phyloP scores from a whole-genome alignment of 2,113 vertebrate genomes.

The Pantherophis guttatus region DNA sequence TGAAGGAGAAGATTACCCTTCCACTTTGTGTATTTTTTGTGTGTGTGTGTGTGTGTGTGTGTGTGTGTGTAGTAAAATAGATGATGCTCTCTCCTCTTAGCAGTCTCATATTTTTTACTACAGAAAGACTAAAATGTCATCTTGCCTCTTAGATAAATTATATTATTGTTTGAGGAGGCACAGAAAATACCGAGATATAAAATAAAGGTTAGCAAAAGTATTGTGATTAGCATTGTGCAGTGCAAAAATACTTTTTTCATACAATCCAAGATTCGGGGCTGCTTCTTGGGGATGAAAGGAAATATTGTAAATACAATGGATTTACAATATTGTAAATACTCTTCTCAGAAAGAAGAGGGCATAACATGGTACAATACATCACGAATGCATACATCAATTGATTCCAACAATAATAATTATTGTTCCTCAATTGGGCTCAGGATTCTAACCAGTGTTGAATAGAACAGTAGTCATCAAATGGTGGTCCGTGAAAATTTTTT shows the following conservation, averaged over 20 bases:
- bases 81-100: constrained; percentile 48
- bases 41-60: not conserved
- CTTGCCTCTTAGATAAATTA: constrained; percentile 58
- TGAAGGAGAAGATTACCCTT: constrained; percentile 50
- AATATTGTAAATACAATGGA: not conserved
- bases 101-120: constrained; percentile 49
- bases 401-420: not conserved
- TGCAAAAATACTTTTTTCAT: not conserved
- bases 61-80: constrained; percentile 26
- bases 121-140: constrained; percentile 60
- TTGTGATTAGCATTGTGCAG: not conserved
- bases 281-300: not conserved
- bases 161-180: constrained; percentile 31
- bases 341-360: not conserved
- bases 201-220: constrained; percentile 42
- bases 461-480: not conserved
- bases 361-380: no score
- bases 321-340: not conserved
- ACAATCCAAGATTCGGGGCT: not conserved
- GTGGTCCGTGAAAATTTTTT: no score
- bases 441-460: not conserved
- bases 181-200: constrained; percentile 49
- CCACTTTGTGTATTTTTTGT: not conserved
- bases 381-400: not conserved
- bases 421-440: no score